Conservation (phyloP, 2,113 vertebrate genomes). For the Oxygymnocypris stewartii region DNA sequence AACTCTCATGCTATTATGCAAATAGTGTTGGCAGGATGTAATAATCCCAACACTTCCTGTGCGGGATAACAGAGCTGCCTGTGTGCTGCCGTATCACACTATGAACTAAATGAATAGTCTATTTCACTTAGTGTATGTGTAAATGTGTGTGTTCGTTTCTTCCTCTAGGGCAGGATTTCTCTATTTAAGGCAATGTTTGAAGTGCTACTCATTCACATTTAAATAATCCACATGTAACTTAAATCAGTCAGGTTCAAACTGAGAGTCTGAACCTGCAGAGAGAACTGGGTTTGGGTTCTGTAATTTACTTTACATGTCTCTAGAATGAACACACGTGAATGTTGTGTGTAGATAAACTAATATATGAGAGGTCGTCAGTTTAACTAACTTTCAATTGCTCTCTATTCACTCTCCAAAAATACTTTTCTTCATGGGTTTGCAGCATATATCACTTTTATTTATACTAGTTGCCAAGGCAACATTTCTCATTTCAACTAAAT, state of each 20-base stretch:
- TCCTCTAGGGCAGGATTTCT: constrained; percentile 16
- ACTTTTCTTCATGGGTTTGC: no score
- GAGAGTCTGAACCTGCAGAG: constrained; percentile 3
- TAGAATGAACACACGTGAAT: background rate
- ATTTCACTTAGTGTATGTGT: background rate
- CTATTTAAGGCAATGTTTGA: constrained; percentile 44
- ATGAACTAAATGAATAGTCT: background rate
- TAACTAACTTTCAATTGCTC: background rate
- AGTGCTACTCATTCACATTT: constrained; percentile 38
- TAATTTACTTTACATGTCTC: background rate
- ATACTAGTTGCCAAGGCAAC: background rate
- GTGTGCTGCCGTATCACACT: constrained; percentile 8
- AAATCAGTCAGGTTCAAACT: constrained; percentile 27
- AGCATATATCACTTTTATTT: background rate
- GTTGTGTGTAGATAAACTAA: background rate
- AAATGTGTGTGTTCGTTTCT: background rate
- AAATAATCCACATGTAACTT: constrained; percentile 36
- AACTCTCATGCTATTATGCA: constrained; percentile 47
- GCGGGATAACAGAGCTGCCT: background rate
- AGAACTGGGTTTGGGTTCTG: background rate
- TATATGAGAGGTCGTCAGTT: background rate
- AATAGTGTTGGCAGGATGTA: constrained; percentile 51
- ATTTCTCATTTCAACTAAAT: background rate
- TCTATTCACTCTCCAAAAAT: background rate
- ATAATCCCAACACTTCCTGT: constrained; percentile 51